A percentile compares a stretch with the other conserved stretches of the same genome.
phyloP scores from a whole-genome alignment of 2,888 invertebrate species.

The Trissonchulus latispiculum region DNA sequence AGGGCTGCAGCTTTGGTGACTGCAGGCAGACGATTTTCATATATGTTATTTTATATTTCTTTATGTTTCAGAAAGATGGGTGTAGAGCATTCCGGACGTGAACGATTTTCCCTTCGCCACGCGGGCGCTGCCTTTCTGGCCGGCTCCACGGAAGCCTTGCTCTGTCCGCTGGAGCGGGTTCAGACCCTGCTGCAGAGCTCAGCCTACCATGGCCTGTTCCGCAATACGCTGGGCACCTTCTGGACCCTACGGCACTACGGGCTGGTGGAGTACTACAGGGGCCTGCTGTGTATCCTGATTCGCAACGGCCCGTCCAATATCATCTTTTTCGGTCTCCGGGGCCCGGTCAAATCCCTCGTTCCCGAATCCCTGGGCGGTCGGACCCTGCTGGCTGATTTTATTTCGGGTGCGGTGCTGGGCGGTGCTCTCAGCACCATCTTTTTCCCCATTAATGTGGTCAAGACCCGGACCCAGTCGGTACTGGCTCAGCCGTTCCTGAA shows the following conservation, averaged over 20 bases:
- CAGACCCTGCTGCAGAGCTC: slow-evolving; percentile 78
- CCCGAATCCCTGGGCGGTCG: not conserved
- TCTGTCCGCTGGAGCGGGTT: slow-evolving; percentile 88
- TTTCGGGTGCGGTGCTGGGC: slow-evolving; percentile 73
- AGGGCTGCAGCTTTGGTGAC: too few relatives aligned
- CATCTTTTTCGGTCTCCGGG: slow-evolving; percentile 80
- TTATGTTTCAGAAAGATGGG: not conserved
- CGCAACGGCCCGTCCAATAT: slow-evolving; percentile 89
- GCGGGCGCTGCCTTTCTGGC: slow-evolving; percentile 47
- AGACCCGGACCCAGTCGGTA: slow-evolving; percentile 83
- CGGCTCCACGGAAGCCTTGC: slow-evolving; percentile 69
- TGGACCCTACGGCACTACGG: slow-evolving; percentile 29
- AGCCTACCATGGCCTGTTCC: slow-evolving; percentile 64
- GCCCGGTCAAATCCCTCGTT: slow-evolving; percentile 56
- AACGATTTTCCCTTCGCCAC: slow-evolving; percentile 47
- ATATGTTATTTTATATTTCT: too few relatives aligned
- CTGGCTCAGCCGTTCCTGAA: slow-evolving; percentile 55
- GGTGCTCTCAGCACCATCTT: slow-evolving; percentile 82
- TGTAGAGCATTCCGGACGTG: slow-evolving; percentile 23
- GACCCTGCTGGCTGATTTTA: slow-evolving; percentile 37
- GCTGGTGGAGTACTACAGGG: slow-evolving; percentile 53
- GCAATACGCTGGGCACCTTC: slow-evolving; percentile 61
- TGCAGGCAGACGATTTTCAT: too few relatives aligned
- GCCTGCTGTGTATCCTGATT: slow-evolving; percentile 70
- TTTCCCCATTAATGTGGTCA: slow-evolving; percentile 92